Percentiles rank a stretch among this genome's conserved stretches.
Evolutionary conservation across 2,113 vertebrate genomes (phyloP).

Genomic region (Catharus bicknelli): DNA sequence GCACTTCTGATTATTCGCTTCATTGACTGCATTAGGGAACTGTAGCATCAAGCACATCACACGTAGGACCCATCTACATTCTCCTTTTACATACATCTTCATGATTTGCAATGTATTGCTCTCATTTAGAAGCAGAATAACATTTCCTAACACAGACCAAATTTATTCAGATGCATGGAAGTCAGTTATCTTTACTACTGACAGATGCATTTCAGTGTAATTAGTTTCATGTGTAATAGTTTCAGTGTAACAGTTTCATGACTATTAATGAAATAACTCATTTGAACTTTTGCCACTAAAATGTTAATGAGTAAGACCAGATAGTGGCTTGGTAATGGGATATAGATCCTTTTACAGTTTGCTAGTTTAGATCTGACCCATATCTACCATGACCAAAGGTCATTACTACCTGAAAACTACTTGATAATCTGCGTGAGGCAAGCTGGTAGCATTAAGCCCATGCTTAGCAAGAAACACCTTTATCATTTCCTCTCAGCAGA

Average conservation of each 20-base stretch:
- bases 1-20: constrained; percentile 17
- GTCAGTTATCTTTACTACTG: constrained; percentile 16
- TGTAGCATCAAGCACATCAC: not conserved
- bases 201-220: constrained; percentile 43
- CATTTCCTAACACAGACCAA: not conserved
- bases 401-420: constrained; percentile 8
- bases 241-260: constrained; percentile 42
- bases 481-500: not conserved
- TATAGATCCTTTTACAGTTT: constrained; percentile 55
- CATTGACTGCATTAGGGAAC: constrained; percentile 1
- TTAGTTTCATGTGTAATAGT: constrained; percentile 52
- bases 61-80: constrained; percentile 2
- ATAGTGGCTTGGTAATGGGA: constrained; percentile 36
- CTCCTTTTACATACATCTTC: constrained; percentile 18
- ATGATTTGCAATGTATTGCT: constrained; percentile 24
- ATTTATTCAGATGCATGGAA: constrained; percentile 57
- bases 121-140: constrained; percentile 37
- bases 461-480: not conserved
- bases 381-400: constrained; percentile 29
- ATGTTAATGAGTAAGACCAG: constrained; percentile 63
- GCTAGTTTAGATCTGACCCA: constrained; percentile 45
- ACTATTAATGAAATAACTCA: constrained; percentile 70
- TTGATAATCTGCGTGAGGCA: not conserved
- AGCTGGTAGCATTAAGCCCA: not conserved
- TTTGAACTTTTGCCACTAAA: constrained; percentile 69